These are phyloP conservation scores for Hemaris fuciformis DNA, from an alignment of 2,888 invertebrate species.

Conservation along the genomic window DNA sequence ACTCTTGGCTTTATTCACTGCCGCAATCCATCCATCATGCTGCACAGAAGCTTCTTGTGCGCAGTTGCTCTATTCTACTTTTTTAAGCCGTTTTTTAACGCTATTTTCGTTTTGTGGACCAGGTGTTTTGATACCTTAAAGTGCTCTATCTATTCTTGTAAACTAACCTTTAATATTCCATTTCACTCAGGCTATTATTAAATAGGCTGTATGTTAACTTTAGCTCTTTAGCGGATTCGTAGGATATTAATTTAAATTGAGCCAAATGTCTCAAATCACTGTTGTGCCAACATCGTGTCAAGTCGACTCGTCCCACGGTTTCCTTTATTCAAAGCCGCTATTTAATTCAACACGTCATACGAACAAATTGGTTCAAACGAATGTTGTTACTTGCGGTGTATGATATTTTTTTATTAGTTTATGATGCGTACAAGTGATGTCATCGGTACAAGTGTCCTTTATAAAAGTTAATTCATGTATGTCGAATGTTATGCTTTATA, in stretches of 20 bases:
- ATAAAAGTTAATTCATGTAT: slow-evolving; percentile 3
- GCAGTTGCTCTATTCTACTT: too few relatives aligned
- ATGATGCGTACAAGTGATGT: background rate
- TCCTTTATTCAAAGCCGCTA: background rate
- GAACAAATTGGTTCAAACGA: slow-evolving; percentile 16
- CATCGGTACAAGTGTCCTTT: slow-evolving; percentile 8
- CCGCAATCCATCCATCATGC: too few relatives aligned
- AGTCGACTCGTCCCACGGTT: slow-evolving; percentile 23
- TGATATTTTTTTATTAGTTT: background rate
- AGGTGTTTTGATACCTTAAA: too few relatives aligned
- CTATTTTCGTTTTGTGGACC: too few relatives aligned
- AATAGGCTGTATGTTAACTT: too few relatives aligned
- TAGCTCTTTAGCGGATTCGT: background rate
- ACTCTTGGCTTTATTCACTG: too few relatives aligned
- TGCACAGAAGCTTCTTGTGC: too few relatives aligned
- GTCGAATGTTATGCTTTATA: background rate
- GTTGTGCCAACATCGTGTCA: background rate
- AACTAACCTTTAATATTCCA: too few relatives aligned
- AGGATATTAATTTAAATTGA: background rate
- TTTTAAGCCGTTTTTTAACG: too few relatives aligned
- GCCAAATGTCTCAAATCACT: background rate
- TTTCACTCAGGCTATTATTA: too few relatives aligned
- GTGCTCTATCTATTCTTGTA: too few relatives aligned
- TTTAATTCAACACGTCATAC: slow-evolving; percentile 1
- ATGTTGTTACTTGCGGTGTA: slow-evolving; percentile 2